Percentiles rank a stretch among this genome's conserved stretches.
Conservation (phyloP, 2,797 vertebrate species). For the Trachurus trachurus region DNA sequence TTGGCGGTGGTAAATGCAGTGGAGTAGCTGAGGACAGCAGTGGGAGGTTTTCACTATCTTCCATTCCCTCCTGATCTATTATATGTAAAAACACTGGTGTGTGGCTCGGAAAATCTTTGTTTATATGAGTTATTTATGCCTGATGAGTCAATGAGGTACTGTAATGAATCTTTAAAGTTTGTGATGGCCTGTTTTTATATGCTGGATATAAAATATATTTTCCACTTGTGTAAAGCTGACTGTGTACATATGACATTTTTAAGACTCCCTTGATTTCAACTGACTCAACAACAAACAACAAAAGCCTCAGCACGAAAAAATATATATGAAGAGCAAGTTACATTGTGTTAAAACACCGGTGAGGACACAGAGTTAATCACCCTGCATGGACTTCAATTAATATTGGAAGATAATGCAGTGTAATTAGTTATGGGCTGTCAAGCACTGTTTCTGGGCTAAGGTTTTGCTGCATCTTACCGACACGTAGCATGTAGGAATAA, state of each 20-base stretch:
- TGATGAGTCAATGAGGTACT: conserved; percentile 32
- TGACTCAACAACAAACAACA: conserved; percentile 12
- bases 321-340: neutral
- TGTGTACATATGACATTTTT: conserved; percentile 18
- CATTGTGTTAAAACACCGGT: conserved; percentile 4
- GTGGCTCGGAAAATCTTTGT: conserved; percentile 6
- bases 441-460: conserved; percentile 26
- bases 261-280: conserved; percentile 4
- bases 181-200: conserved; percentile 35
- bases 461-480: conserved; percentile 24
- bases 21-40: neutral
- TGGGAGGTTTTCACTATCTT: neutral
- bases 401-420: conserved; percentile 24
- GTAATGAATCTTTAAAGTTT: conserved; percentile 36
- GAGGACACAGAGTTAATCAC: conserved; percentile 45
- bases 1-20: neutral
- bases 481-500: conserved; percentile 2
- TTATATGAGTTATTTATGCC: conserved; percentile 54
- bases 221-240: neutral
- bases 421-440: conserved; percentile 52
- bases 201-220: conserved; percentile 13
- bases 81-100: neutral
- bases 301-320: conserved; percentile 10
- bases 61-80: conserved; percentile 3
- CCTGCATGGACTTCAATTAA: conserved; percentile 18